Percentiles rank a stretch among this genome's conserved stretches.
These are phyloP conservation scores for Anodontia alba DNA, from an alignment of 2,888 invertebrate genomes.

Conservation along the genomic window DNA sequence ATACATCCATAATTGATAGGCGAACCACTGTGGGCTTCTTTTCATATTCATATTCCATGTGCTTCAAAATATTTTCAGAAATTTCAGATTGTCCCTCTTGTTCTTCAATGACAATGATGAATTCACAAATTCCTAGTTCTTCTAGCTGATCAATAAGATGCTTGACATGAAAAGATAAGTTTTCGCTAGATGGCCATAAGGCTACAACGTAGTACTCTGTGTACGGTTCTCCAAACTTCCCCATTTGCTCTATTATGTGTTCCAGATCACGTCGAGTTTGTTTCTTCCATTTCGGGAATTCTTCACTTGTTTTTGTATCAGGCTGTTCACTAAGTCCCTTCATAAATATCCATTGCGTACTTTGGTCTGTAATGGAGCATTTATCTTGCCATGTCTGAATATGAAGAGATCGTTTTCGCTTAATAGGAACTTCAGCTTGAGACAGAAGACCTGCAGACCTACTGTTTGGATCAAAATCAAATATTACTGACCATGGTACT, in stretches of 20 bases:
- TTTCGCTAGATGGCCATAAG: conserved; percentile 37
- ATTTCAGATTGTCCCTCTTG: not conserved
- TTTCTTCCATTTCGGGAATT: conserved; percentile 51
- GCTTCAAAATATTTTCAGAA: not conserved
- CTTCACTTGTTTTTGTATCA: conserved; percentile 45
- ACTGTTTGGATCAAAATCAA: conserved; percentile 61
- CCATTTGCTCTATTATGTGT: conserved; percentile 41
- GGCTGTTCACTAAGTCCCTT: conserved; percentile 58
- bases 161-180: not conserved
- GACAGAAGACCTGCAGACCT: conserved; percentile 60
- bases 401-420: conserved; percentile 41
- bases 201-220: conserved; percentile 47
- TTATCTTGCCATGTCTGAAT: conserved; percentile 43
- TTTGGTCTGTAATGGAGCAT: conserved; percentile 36
- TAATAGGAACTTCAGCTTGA: conserved; percentile 39
- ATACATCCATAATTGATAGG: not conserved
- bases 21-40: not conserved
- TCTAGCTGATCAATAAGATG: conserved; percentile 5
- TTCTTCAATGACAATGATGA: not conserved
- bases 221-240: conserved; percentile 51
- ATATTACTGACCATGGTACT: conserved; percentile 67
- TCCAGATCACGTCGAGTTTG: conserved; percentile 28
- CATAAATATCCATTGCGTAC: conserved; percentile 55
- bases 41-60: not conserved
- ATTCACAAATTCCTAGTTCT: not conserved